These are phyloP conservation scores for Pseudorasbora parva DNA, from an alignment of 2,113 vertebrate genomes.

Conservation along the genomic window DNA sequence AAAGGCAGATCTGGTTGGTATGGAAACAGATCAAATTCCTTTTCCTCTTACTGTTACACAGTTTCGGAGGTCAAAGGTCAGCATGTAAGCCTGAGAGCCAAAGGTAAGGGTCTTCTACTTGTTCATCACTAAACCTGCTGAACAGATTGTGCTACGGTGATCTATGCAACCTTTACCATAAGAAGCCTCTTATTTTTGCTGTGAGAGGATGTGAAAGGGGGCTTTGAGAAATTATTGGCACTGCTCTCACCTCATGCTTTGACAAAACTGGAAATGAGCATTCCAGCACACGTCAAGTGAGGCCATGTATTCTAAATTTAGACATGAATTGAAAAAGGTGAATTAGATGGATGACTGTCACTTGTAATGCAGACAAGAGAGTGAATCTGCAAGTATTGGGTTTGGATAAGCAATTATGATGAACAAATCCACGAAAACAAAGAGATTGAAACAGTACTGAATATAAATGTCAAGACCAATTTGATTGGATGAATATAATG, in stretches of 20 bases:
- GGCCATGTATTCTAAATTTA: neutral
- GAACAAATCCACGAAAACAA: neutral
- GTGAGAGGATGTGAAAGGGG: neutral
- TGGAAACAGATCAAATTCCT: constrained; percentile 34
- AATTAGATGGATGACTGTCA: constrained; percentile 12
- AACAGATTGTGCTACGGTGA: constrained; percentile 21
- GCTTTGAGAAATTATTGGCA: neutral
- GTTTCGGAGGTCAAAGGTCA: neutral
- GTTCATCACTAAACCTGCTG: constrained; percentile 23
- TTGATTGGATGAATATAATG: neutral
- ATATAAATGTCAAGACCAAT: neutral
- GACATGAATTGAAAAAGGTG: neutral
- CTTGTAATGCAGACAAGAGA: neutral
- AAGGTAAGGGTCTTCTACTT: neutral
- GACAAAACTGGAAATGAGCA: constrained; percentile 2
- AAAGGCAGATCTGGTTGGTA: constrained; percentile 11
- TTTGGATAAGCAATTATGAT: constrained; percentile 18
- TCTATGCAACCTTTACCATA: neutral
- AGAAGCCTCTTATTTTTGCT: constrained; percentile 1
- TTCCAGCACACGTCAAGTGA: neutral
- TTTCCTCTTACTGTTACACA: neutral
- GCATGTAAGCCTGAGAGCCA: neutral
- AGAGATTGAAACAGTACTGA: neutral
- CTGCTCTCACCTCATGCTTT: neutral
- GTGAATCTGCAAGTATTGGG: neutral